These are phyloP conservation scores for Nettapus auritus DNA, from an alignment of 2,113 vertebrate genomes.

Conservation along the genomic window DNA sequence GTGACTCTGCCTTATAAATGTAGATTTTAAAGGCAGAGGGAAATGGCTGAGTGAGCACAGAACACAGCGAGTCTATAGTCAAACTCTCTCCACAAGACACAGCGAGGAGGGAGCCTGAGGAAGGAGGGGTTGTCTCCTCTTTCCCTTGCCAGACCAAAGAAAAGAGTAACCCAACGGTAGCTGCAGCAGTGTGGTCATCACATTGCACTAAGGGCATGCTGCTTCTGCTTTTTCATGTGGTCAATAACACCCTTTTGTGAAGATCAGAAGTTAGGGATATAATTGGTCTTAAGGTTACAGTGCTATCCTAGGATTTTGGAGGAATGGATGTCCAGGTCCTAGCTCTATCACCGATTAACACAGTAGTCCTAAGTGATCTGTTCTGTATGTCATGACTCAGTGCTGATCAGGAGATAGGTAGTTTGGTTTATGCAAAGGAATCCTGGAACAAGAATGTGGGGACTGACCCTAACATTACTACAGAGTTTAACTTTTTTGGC, in stretches of 20 bases:
- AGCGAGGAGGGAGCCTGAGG: not conserved
- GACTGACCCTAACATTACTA: not conserved
- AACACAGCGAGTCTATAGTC: accelerated
- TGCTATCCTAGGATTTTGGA: too few species aligned
- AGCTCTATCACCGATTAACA: not conserved
- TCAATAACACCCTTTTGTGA: not conserved
- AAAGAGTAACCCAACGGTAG: not conserved
- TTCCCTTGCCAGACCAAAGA: not conserved
- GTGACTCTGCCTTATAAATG: not conserved
- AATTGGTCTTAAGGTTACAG: not conserved
- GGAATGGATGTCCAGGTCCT: not conserved
- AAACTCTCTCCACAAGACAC: not conserved
- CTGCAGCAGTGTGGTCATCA: too few species aligned
- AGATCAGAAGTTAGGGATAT: not conserved
- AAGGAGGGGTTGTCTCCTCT: not conserved
- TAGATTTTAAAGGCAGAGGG: not conserved
- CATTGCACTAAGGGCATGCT: not conserved
- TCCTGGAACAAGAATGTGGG: not conserved
- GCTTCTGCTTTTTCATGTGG: not conserved
- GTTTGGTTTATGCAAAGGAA: not conserved
- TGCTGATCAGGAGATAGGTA: not conserved
- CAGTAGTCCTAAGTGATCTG: not conserved
- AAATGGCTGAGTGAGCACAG: not conserved
- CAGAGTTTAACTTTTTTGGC: not conserved
- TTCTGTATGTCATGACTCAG: not conserved